Evolutionary conservation across 2,888 invertebrate genomes (phyloP).

Genomic region (Ophraella communa): DNA sequence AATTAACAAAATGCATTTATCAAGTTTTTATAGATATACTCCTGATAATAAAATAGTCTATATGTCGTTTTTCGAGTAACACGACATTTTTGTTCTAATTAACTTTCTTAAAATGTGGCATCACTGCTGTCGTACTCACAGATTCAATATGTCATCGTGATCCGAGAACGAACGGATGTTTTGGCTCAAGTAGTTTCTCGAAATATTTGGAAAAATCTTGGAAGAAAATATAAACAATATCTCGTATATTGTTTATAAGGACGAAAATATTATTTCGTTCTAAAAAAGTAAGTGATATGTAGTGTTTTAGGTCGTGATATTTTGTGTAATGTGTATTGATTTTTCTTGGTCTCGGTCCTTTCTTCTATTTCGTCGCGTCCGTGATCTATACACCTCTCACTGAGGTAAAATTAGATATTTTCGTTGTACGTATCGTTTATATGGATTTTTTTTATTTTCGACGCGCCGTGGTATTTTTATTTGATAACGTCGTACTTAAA

Average conservation of each 20-base stretch:
- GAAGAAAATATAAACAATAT: constrained; percentile 22
- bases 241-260: constrained; percentile 32
- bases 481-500: constrained; percentile 21
- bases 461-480: constrained; percentile 28
- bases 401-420: constrained; percentile 33
- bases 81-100: background rate
- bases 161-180: background rate
- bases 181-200: background rate
- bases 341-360: constrained; percentile 36
- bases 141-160: constrained; percentile 8
- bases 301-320: constrained; percentile 41
- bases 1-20: too few species aligned
- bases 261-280: constrained; percentile 41
- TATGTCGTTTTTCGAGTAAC: too few species aligned
- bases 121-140: background rate
- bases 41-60: too few species aligned
- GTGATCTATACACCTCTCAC: constrained; percentile 28
- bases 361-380: constrained; percentile 36
- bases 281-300: constrained; percentile 45
- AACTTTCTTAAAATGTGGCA: background rate
- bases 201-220: constrained; percentile 8
- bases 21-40: background rate
- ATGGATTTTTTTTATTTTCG: constrained; percentile 29
- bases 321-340: constrained; percentile 44
- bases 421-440: constrained; percentile 13